phyloP scores from a whole-genome alignment of 2,797 vertebrate genomes.

The Sebastes vulpes region DNA sequence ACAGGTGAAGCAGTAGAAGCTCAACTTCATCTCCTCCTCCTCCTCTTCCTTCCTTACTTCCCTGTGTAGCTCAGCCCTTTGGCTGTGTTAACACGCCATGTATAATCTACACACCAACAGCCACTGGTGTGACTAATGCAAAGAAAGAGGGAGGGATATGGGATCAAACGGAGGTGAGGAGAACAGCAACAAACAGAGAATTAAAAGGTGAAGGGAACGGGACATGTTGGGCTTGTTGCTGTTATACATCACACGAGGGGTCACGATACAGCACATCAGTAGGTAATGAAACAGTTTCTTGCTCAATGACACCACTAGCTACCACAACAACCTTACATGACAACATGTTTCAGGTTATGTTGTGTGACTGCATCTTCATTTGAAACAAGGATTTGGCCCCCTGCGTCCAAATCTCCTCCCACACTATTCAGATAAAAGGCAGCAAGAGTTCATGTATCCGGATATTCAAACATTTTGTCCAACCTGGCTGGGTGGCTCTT shows the following conservation, averaged over 20 bases:
- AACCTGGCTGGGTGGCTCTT: not conserved
- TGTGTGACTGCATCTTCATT: not conserved
- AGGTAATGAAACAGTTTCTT: not conserved
- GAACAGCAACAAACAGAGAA: constrained; percentile 18
- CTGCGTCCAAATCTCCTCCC: not conserved
- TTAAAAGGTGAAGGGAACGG: constrained; percentile 9
- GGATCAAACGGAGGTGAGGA: constrained; percentile 20
- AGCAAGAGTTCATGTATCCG: not conserved
- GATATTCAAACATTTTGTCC: not conserved
- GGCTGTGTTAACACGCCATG: constrained; percentile 40
- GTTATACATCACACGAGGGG: not conserved
- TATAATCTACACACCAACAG: constrained; percentile 54
- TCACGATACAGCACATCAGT: not conserved
- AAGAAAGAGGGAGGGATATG: constrained; percentile 3
- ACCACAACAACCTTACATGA: not conserved
- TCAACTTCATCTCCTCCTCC: constrained; percentile 1
- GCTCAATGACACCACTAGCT: not conserved
- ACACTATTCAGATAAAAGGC: not conserved
- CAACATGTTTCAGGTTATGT: not conserved
- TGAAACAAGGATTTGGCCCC: not conserved
- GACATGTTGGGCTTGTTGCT: not conserved
- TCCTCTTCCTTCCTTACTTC: constrained; percentile 21
- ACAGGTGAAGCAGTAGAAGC: constrained; percentile 18
- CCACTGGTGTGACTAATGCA: constrained; percentile 52
- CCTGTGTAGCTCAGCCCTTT: constrained; percentile 15